Percentiles rank a stretch among this genome's conserved stretches.
Evolutionary conservation across 2,113 vertebrate genomes (phyloP).

Genomic region (Motacilla tschutschensis): DNA sequence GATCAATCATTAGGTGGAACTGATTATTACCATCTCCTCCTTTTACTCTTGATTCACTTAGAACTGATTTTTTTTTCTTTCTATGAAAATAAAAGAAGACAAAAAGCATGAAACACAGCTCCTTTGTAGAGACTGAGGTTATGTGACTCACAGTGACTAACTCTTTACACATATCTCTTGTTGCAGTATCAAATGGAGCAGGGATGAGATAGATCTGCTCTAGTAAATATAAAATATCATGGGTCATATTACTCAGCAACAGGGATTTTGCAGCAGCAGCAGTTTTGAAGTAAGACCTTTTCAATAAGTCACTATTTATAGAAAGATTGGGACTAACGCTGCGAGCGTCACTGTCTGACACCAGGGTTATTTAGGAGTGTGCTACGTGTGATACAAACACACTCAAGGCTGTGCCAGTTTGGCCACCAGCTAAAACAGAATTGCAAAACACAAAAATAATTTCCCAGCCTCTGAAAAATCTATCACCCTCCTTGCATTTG

Average conservation of each 20-base stretch:
- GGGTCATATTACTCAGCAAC: constrained; percentile 72
- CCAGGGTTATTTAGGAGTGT: constrained; percentile 31
- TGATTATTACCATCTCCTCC: constrained; percentile 60
- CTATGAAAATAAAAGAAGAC: constrained; percentile 14
- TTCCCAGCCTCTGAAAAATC: background rate
- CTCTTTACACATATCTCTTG: constrained; percentile 60
- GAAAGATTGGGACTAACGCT: constrained; percentile 28
- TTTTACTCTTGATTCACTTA: constrained; percentile 66
- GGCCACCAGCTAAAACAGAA: background rate
- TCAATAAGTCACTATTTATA: constrained; percentile 50
- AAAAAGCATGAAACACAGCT: constrained; percentile 37
- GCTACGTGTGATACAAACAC: background rate
- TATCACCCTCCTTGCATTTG: background rate
- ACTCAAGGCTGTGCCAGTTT: background rate
- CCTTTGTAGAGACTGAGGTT: constrained; percentile 32
- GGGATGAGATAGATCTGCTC: constrained; percentile 44
- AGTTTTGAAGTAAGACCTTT: constrained; percentile 69
- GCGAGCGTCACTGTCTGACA: background rate
- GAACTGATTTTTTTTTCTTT: background rate
- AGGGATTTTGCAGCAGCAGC: constrained; percentile 65
- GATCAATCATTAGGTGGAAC: constrained; percentile 66
- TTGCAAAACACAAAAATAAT: background rate
- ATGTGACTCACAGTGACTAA: constrained; percentile 70
- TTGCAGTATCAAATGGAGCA: constrained; percentile 69
- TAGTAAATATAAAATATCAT: constrained; percentile 65